Evolutionary conservation across 2,113 vertebrate species (phyloP), one percentile per base, ranked within the genome.

Genomic region (Cottus gobio): DNA sequence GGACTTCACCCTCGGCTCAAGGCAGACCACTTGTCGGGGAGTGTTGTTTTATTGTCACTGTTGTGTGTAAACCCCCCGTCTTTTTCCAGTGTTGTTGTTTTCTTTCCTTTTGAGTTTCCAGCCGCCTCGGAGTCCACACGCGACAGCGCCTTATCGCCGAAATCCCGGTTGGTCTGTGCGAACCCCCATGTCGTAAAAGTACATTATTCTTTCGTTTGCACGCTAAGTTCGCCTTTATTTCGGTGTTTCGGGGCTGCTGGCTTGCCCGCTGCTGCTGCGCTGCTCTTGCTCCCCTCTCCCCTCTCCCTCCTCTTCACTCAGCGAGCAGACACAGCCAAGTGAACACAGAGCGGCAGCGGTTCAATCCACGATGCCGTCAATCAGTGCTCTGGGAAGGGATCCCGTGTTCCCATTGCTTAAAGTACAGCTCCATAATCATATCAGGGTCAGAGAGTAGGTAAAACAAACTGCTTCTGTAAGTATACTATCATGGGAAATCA

Each of bases 21-120:
- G 85, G 86, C 90, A 70, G 88, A 88, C 89, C 92, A 93, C 92
- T 94, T 92, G 91, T 94, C 91, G 78, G 84, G 71, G 90, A 91
- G 91, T 91, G 91, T 90, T 93, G 90, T 93, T 95, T 94, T 95
- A 95, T 96, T 95, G 94, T 94, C 97, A 96, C 88, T 91, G 90
- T 91, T 93, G 92, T 92, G 87, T 89, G 87, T 88, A 82, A 82
- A 44, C 13, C 84, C 90, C 91, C 84, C 89, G 89, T 89, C 77
- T 90, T 82, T 89, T 89, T 77, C 86, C 90, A 91, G 86, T 93
- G 85, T 88, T 93, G 85, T 94, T 94, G 90, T 94, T 93, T 93
- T 93, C 88, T 92, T 92, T 89, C 83, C 88, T 89, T 69, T 65
- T 50, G 76, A 93, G 84, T 95, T 83, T 94, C 94, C 85, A 85